A percentile compares a stretch with the other conserved stretches of the same genome.
Evolutionary conservation across 2,113 vertebrate genomes (phyloP).

Genomic region (Pseudois nayaur): DNA sequence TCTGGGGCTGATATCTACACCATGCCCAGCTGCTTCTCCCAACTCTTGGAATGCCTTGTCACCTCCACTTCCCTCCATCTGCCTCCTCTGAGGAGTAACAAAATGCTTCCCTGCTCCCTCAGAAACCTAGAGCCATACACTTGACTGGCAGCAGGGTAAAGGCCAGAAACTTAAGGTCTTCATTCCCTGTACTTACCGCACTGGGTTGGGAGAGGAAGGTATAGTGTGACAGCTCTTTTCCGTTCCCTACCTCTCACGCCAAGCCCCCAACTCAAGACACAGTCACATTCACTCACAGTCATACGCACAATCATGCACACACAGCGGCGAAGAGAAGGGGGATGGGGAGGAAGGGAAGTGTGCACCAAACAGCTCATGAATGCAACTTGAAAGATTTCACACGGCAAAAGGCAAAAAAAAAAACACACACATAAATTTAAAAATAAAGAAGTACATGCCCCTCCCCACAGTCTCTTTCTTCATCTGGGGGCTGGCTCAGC

Average conservation of each 20-base stretch:
- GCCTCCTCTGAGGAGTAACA: neutral
- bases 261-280: conserved; percentile 41
- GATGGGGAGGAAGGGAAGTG: conserved; percentile 56
- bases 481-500: conserved; percentile 23
- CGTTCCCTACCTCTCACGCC: conserved; percentile 16
- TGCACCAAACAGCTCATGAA: conserved; percentile 65
- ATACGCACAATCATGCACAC: conserved; percentile 31
- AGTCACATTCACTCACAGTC: conserved; percentile 45
- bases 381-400: conserved; percentile 75
- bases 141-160: conserved; percentile 11
- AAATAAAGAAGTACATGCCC: conserved; percentile 70
- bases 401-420: conserved; percentile 65
- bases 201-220: neutral
- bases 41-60: conserved; percentile 32
- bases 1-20: neutral
- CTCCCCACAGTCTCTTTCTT: conserved; percentile 64
- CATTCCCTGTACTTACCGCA: neutral
- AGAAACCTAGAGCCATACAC: conserved; percentile 1
- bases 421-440: conserved; percentile 61
- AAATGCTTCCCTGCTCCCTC: neutral
- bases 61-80: neutral
- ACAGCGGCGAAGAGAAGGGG: conserved; percentile 22
- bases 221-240: conserved; percentile 3
- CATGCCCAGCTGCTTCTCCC: neutral
- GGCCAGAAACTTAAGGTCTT: conserved; percentile 16